A percentile compares a stretch with the other conserved stretches of the same genome.
These are phyloP conservation scores for Capreolus pygargus DNA, from an alignment of 2,113 vertebrate genomes.

Conservation along the genomic window DNA sequence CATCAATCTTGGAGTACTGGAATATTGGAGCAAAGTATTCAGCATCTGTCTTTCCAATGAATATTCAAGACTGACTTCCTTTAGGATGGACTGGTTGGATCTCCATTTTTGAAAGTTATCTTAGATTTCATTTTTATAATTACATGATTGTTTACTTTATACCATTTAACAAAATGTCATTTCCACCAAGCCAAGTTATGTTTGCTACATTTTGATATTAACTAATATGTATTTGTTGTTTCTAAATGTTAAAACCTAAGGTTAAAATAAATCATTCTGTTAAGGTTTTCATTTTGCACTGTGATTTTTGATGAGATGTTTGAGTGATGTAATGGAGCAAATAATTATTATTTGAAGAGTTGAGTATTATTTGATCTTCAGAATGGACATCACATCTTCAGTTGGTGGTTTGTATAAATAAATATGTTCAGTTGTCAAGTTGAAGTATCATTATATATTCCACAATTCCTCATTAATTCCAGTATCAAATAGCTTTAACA, in stretches of 20 bases:
- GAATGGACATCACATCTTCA: background rate
- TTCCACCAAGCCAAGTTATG: background rate
- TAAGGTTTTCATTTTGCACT: constrained; percentile 9
- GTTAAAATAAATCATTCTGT: constrained; percentile 11
- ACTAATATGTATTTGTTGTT: constrained; percentile 7
- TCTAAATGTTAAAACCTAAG: constrained; percentile 48
- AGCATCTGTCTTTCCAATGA: background rate
- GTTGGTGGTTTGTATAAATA: constrained; percentile 22
- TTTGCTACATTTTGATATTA: background rate
- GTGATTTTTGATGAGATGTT: constrained; percentile 27
- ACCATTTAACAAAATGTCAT: background rate
- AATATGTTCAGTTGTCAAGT: constrained; percentile 24
- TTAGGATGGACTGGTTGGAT: background rate
- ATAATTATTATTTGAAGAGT: background rate
- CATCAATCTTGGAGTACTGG: background rate
- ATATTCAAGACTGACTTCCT: background rate
- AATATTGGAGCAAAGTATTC: background rate
- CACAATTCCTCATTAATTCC: constrained; percentile 23
- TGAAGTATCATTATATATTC: constrained; percentile 6
- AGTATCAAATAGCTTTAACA: constrained; percentile 30
- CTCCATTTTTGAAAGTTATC: constrained; percentile 1
- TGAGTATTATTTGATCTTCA: constrained; percentile 43
- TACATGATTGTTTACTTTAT: background rate
- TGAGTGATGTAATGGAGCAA: background rate
- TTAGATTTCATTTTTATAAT: constrained; percentile 12